Conservation (phyloP, 2,797 vertebrate genomes). For the Cottoperca gobio region DNA sequence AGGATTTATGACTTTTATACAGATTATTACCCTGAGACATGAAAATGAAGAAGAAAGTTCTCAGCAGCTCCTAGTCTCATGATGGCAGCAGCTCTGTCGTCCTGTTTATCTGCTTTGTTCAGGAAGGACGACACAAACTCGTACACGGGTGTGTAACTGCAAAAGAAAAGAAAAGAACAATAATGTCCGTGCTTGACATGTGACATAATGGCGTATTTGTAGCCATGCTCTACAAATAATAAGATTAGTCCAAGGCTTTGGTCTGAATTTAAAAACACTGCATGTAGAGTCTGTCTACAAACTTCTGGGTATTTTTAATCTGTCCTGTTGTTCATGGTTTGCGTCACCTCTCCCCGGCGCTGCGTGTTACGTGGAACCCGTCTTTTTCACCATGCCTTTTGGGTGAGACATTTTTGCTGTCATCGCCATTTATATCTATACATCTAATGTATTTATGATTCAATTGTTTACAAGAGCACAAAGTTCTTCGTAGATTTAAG, state of each 20-base stretch:
- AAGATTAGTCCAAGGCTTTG: background rate
- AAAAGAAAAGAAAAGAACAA: too few relatives aligned
- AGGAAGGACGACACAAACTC: conserved; percentile 81
- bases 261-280: background rate
- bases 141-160: conserved; percentile 85
- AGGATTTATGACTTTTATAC: too few relatives aligned
- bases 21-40: conserved; percentile 73
- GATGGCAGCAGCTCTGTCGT: conserved; percentile 82
- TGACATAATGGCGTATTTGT: background rate
- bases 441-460: too few relatives aligned
- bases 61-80: conserved; percentile 87
- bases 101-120: conserved; percentile 79
- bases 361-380: too few relatives aligned
- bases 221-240: too few relatives aligned
- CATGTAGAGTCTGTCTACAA: background rate
- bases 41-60: conserved; percentile 80
- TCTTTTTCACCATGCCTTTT: too few relatives aligned
- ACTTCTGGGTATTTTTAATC: background rate
- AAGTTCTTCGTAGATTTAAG: too few relatives aligned
- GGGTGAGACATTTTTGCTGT: too few relatives aligned
- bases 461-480: too few relatives aligned
- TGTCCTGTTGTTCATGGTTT: background rate
- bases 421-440: too few relatives aligned
- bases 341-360: too few relatives aligned
- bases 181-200: background rate